Conservation (phyloP, 1,140 invertebrate genomes). For the Samia ricini region DNA sequence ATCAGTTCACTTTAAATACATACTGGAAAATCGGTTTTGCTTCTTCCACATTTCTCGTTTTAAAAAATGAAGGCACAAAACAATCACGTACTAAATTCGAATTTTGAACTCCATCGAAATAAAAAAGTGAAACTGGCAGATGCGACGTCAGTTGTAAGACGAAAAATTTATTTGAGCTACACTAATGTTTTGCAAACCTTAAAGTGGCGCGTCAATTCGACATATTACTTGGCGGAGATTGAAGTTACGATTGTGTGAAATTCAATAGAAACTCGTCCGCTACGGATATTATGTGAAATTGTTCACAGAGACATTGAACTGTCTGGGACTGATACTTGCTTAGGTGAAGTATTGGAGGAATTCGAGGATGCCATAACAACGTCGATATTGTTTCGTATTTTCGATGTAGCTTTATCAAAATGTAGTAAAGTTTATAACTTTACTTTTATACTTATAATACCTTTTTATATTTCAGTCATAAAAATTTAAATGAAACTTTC, state of each 20-base stretch:
- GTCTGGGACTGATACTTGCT: not conserved
- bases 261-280: constrained; percentile 7
- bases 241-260: constrained; percentile 5
- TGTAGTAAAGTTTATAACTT: not conserved
- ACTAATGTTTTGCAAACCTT: not conserved
- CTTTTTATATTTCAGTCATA: not conserved
- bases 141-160: not conserved
- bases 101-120: too few species aligned
- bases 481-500: not conserved
- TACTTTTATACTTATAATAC: too few species aligned
- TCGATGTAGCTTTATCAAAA: not conserved
- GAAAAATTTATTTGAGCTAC: not conserved
- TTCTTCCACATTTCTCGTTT: too few species aligned
- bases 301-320: not conserved
- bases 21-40: too few species aligned
- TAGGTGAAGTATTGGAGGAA: not conserved
- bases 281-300: constrained; percentile 11
- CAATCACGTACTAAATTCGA: too few species aligned
- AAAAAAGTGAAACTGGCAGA: not conserved
- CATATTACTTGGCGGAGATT: not conserved
- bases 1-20: too few species aligned
- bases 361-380: not conserved
- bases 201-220: not conserved
- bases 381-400: not conserved
- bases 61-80: too few species aligned